Evolutionary conservation across 1,140 invertebrate species (phyloP).

Genomic region (Armadillidium nasatum): DNA sequence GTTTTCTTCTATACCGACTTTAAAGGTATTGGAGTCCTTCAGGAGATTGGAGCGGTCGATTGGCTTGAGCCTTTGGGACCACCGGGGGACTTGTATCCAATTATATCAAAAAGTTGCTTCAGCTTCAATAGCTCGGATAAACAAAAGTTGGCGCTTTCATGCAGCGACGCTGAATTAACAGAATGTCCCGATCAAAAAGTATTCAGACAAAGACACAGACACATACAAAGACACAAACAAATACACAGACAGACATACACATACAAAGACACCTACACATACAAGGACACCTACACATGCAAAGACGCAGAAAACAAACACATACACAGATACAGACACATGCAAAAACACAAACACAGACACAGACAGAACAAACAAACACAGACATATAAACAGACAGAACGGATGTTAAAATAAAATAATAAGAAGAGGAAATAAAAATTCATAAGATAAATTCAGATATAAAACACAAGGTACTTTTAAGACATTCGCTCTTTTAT

Average conservation of each 20-base stretch:
- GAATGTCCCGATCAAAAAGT: too few relatives aligned
- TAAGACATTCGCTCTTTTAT: too few relatives aligned
- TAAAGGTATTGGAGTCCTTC: not conserved
- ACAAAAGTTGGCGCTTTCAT: not conserved
- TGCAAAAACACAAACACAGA: not conserved
- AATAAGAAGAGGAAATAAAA: not conserved
- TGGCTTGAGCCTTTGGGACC: not conserved
- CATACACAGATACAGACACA: too few relatives aligned
- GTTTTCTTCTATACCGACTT: too few relatives aligned
- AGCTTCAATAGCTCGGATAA: not conserved
- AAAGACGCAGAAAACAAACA: not conserved
- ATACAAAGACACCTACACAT: not conserved
- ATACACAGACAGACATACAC: not conserved
- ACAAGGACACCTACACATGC: not conserved
- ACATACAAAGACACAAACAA: not conserved
- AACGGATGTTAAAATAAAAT: not conserved
- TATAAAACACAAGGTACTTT: too few relatives aligned
- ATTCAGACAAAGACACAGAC: too few relatives aligned
- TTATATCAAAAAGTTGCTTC: slow-evolving; percentile 5
- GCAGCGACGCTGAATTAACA: not conserved
- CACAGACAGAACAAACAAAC: not conserved
- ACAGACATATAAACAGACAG: not conserved
- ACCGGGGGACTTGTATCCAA: slow-evolving; percentile 1
- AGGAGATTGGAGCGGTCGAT: not conserved
- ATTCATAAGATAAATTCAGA: not conserved